Evolutionary conservation across 1,140 invertebrate genomes (phyloP), one percentile per base, ranked within the genome.

Genomic region (Aphidius gifuensis): DNA sequence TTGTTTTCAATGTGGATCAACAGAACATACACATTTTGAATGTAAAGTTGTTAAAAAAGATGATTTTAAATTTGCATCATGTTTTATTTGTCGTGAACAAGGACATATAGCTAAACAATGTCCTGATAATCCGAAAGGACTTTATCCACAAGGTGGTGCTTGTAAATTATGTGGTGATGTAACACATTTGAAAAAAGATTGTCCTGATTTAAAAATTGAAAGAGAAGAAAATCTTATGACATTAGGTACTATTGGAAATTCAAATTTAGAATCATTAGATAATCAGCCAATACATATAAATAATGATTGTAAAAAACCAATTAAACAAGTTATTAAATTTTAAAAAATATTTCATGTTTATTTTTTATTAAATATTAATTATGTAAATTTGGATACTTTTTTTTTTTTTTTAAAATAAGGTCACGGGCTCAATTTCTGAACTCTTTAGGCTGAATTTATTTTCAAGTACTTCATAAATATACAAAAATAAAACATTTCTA

Each of bases 161-260:
- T 96, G 93, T 77, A 88, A 88, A 69, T 76, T 88, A 5, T 96
- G 93, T 82, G 91, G 91, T 43, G 91, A 92, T 77, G 89, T 93
- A 2, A 92, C 90, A 43, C 93, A 96, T 83, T 82, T 93, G 48
- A 89, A 86, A 65, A 91, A 90, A 75, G 91, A 94, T 76, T 96
- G 92, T 82, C 92, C 92, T 58, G 70, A 75, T 58, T 64, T 74
- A 11, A 55, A 73, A 5, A 70, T 72, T n/a, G 71, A 80, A 56
- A 81, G 81, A 61, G 74, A 82, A 69, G 78, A 81, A 23, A 68
- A 21, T 23, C 62, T 64, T 5, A 55, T 82, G 38, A 81, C 77
- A 5, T 62, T 79, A 21, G 68, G 70, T 49, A 79, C 71, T 3
- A 80, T 82, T 40, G 62, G 67, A 1, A 39, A 74, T 56, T 50